phyloP scores from a whole-genome alignment of 2,888 invertebrate species.

The Physocephala rufipes region DNA sequence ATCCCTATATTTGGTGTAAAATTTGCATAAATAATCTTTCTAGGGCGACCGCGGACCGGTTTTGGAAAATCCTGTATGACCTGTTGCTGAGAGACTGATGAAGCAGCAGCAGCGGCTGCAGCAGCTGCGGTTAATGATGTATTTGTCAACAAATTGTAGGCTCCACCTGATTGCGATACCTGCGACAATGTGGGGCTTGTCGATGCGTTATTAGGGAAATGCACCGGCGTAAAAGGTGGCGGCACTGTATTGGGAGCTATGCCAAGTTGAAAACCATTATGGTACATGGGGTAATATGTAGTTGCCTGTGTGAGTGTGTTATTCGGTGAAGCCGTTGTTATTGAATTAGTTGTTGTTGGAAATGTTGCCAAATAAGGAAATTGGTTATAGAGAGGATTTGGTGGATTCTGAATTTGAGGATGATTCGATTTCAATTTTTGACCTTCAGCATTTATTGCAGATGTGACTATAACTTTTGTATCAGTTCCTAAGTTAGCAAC shows the following conservation, averaged over 20 bases:
- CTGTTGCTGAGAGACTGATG: slow-evolving; percentile 49
- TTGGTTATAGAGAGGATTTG: slow-evolving; percentile 62
- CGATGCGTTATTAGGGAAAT: slow-evolving; percentile 53
- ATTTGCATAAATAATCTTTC: slow-evolving; percentile 53
- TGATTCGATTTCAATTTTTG: slow-evolving; percentile 56
- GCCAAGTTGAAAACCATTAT: slow-evolving; percentile 64
- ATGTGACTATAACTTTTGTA: slow-evolving; percentile 56
- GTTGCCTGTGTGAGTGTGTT: slow-evolving; percentile 50
- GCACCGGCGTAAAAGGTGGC: slow-evolving; percentile 65
- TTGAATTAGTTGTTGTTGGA: slow-evolving; percentile 53
- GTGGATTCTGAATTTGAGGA: slow-evolving; percentile 56
- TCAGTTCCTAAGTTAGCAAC: slow-evolving; percentile 50
- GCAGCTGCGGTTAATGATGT: slow-evolving; percentile 43
- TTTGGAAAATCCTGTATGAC: slow-evolving; percentile 62
- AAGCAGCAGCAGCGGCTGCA: slow-evolving; percentile 49
- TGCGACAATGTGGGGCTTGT: slow-evolving; percentile 28
- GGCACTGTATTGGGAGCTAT: slow-evolving; percentile 64
- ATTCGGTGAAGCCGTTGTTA: slow-evolving; percentile 49
- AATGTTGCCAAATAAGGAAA: slow-evolving; percentile 64
- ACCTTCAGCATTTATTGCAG: slow-evolving; percentile 46
- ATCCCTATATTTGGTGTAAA: slow-evolving; percentile 33
- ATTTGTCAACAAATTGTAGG: slow-evolving; percentile 47
- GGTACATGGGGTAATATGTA: slow-evolving; percentile 65
- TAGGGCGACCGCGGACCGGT: slow-evolving; percentile 64
- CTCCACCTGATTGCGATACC: slow-evolving; percentile 43